Evolutionary conservation across 1,140 invertebrate genomes (phyloP), one percentile per base, ranked within the genome.

Genomic region (Drosophila carrolli): DNA sequence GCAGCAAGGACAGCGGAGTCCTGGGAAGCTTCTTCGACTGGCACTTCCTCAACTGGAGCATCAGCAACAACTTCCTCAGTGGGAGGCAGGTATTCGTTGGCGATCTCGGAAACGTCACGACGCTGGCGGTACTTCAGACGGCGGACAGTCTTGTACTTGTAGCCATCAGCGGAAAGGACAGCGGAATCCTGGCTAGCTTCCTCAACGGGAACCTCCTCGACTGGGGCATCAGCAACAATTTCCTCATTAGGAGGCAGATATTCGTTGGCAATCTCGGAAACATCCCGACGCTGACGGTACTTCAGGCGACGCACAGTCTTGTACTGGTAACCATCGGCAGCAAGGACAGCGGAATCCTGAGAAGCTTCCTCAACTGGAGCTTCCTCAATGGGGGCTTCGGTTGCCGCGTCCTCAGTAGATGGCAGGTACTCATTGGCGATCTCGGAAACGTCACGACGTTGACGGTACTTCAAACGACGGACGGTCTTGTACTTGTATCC

Each of bases 401-500:
- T 6, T 10, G 10, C 56, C 8, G 23, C 65, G 7, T 68, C 73
- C 37, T 76, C 70, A 32, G 66, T 14, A 9, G 75, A 53, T 29
- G 70, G 73, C 41, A 85, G 43, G 16, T 81, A 81, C 4, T 82
- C 75, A 23, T 70, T 79, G 38, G 67, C 54, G 29, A 72, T 66
- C 72, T 83, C 81, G 0, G 73, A 74, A 0, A 89, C 84, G 66
- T 89, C 84, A 41, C 84, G 84, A 35, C 84, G 81, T 4, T 83
- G 81, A 5, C 81, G 75, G 27, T 75, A 71, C 27, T 73, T 83
- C 14, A 81, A 35, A 2, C 75, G 72, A 19, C 76, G 81, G 0
- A 85, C 74, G 0, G 82, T 81, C 40, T 85, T 83, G 54, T 83
- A 83, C 4, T 62, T 61, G 51, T 85, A 83, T 10, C 82, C 80